A percentile compares a stretch with the other conserved stretches of the same genome.
Conservation (phyloP, 2,113 vertebrate genomes). For the Willisornis vidua region DNA sequence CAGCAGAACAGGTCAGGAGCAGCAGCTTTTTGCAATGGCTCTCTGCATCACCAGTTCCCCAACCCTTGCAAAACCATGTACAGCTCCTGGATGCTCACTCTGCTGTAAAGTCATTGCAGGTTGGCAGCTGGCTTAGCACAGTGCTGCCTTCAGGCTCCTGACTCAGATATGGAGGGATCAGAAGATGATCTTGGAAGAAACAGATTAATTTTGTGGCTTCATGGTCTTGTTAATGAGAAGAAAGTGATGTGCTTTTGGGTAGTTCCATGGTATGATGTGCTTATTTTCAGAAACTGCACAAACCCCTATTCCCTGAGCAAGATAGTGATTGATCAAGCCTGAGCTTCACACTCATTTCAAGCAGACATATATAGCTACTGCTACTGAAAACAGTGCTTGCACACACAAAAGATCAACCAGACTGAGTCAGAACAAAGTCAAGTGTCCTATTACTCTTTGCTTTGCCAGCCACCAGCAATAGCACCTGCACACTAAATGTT, state of each 20-base stretch:
- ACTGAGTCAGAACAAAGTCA: constrained; percentile 30
- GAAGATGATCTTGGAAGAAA: not conserved
- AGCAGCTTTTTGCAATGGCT: fast-evolving
- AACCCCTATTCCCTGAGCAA: not conserved
- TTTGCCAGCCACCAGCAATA: not conserved
- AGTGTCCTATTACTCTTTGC: not conserved
- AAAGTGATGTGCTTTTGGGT: not conserved
- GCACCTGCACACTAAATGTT: not conserved
- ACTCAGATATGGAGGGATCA: not conserved
- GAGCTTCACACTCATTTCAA: constrained; percentile 19
- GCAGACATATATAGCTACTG: not conserved
- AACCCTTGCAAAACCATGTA: not conserved
- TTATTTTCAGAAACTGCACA: constrained; percentile 17
- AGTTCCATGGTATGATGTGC: not conserved
- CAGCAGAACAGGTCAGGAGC: not conserved
- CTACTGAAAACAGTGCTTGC: not conserved
- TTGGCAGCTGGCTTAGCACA: not conserved
- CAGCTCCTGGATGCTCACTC: not conserved
- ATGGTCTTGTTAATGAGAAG: not conserved
- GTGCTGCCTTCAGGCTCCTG: not conserved
- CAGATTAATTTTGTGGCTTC: not conserved
- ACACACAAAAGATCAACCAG: not conserved
- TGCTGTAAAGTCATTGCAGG: not conserved
- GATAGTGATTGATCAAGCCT: not conserved
- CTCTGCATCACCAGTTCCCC: not conserved